Conservation (phyloP, 2,797 vertebrate species). For the Schizothorax lantsangensis region DNA sequence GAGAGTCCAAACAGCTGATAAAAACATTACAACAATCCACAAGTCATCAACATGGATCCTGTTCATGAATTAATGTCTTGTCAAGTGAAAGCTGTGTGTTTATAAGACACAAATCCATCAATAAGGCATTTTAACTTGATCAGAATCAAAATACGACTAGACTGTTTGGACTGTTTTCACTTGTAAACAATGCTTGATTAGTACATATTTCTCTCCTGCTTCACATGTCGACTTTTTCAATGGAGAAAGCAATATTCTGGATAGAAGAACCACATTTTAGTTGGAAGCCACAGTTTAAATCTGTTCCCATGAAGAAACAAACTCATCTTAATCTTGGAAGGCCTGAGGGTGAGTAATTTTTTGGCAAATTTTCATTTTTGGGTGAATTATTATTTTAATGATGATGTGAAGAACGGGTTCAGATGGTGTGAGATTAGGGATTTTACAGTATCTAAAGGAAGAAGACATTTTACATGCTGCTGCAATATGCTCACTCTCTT, state of each 20-base stretch:
- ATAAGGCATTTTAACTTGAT: not conserved
- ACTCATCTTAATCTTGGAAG: not conserved
- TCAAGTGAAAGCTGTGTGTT: not conserved
- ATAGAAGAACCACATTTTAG: not conserved
- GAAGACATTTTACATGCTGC: not conserved
- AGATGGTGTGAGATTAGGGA: not conserved
- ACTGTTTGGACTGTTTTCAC: not conserved
- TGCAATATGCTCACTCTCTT: not conserved
- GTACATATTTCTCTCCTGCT: not conserved
- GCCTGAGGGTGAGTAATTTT: not conserved
- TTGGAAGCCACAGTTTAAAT: not conserved
- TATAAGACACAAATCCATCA: not conserved
- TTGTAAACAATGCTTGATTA: not conserved
- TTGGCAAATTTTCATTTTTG: not conserved
- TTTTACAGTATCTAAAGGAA: not conserved
- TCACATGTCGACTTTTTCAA: too few species aligned
- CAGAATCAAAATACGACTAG: too few species aligned
- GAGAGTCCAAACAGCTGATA: not conserved
- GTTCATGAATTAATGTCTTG: not conserved
- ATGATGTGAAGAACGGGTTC: conserved; percentile 14
- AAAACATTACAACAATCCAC: not conserved
- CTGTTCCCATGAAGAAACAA: not conserved
- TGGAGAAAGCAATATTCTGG: not conserved
- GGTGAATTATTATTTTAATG: not conserved
- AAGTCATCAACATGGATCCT: not conserved